Percentiles rank a stretch among this genome's conserved stretches.
phyloP scores from a whole-genome alignment of 2,888 invertebrate genomes.

The Vanessa cardui region DNA sequence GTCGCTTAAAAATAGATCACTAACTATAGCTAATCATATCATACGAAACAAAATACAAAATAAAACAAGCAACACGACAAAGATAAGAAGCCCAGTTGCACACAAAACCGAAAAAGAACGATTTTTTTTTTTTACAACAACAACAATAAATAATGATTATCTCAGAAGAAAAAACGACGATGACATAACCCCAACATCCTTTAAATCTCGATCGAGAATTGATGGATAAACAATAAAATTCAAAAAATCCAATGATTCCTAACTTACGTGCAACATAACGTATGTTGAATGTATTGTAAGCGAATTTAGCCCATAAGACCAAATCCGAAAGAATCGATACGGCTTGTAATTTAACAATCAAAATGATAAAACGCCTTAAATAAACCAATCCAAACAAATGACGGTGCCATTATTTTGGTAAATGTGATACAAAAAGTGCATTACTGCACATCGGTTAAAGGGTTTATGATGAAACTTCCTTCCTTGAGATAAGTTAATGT shows the following conservation, averaged over 20 bases:
- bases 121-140: constrained; percentile 20
- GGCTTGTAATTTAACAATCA: background rate
- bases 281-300: background rate
- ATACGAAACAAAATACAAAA: too few relatives aligned
- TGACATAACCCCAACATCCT: constrained; percentile 30
- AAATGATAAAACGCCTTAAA: background rate
- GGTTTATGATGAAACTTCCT: background rate
- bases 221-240: constrained; percentile 25
- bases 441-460: constrained; percentile 21
- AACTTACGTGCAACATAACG: background rate
- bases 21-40: background rate
- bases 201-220: constrained; percentile 26
- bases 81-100: constrained; percentile 7
- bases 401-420: background rate
- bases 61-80: background rate
- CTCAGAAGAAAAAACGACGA: constrained; percentile 27
- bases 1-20: too few relatives aligned
- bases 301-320: background rate
- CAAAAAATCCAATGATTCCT: constrained; percentile 14
- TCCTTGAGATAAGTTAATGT: too few relatives aligned
- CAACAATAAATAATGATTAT: constrained; percentile 37
- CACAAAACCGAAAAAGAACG: constrained; percentile 14
- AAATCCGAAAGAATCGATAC: background rate
- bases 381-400: background rate
- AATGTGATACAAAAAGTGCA: constrained; percentile 2